A percentile compares a stretch with the other conserved stretches of the same genome.
These are phyloP conservation scores for Danio choprae DNA, from an alignment of 2,797 vertebrate species.

Conservation along the genomic window DNA sequence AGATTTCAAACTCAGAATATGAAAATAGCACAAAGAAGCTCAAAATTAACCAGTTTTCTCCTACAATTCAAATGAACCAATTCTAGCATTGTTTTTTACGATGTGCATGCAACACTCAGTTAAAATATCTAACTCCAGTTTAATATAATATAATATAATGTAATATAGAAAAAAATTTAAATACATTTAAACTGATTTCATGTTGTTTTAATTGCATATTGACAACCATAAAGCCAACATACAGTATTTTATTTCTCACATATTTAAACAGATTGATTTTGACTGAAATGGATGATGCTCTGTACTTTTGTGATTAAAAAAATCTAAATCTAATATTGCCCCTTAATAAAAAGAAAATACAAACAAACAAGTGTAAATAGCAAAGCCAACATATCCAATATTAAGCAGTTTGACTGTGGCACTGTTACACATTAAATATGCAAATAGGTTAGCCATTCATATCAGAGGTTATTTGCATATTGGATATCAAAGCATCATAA, in stretches of 20 bases:
- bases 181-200: too few relatives aligned
- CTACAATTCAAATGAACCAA: too few relatives aligned
- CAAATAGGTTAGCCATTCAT: conserved; percentile 7
- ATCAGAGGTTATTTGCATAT: neutral
- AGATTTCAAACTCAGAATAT: too few relatives aligned
- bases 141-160: neutral
- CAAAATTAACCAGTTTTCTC: too few relatives aligned
- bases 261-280: neutral
- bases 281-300: neutral
- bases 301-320: neutral
- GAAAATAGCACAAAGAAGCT: too few relatives aligned
- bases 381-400: neutral
- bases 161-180: too few relatives aligned
- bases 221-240: neutral
- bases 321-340: neutral
- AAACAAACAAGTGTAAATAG: neutral
- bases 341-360: neutral
- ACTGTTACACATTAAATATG: neutral
- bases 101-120: too few relatives aligned
- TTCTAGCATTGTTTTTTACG: too few relatives aligned
- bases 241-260: neutral
- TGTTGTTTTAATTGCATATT: neutral
- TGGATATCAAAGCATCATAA: neutral
- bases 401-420: neutral
- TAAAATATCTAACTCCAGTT: too few relatives aligned